Conservation (phyloP, 2,797 vertebrate genomes). For the Peromyscus nudipes region DNA sequence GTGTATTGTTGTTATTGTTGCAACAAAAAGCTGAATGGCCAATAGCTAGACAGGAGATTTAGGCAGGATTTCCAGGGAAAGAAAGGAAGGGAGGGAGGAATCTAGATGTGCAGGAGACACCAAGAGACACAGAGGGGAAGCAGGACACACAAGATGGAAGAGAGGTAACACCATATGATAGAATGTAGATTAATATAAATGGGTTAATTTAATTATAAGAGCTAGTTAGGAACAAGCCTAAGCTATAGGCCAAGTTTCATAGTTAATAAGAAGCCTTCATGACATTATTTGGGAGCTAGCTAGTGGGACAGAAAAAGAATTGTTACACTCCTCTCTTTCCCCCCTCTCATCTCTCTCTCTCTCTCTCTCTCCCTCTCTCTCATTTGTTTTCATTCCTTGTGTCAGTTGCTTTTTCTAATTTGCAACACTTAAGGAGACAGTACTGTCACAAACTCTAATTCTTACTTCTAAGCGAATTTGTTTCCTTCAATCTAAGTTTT, state of each 20-base stretch:
- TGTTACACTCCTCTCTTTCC: background rate
- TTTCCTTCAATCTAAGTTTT: background rate
- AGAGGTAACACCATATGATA: too few species aligned
- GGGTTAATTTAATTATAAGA: background rate
- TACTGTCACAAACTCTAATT: background rate
- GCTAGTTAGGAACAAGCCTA: background rate
- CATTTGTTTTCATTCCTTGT: background rate
- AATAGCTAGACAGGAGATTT: too few species aligned
- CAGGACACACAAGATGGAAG: too few species aligned
- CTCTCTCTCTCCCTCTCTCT: background rate
- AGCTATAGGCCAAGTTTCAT: background rate
- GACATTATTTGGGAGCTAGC: background rate
- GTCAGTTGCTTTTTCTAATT: conserved; percentile 4
- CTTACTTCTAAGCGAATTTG: background rate
- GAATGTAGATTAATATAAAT: background rate
- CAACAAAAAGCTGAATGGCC: too few species aligned
- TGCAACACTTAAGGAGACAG: background rate
- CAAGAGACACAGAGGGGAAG: too few species aligned
- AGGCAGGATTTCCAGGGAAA: too few species aligned
- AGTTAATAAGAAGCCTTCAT: background rate
- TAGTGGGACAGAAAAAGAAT: background rate
- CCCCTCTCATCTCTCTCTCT: background rate
- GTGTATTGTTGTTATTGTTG: too few species aligned
- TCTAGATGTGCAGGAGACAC: too few species aligned
- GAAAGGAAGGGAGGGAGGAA: too few species aligned